A percentile compares a stretch with the other conserved stretches of the same genome.
phyloP scores from a whole-genome alignment of 2,888 invertebrate species.

The Ichneumon xanthorius region DNA sequence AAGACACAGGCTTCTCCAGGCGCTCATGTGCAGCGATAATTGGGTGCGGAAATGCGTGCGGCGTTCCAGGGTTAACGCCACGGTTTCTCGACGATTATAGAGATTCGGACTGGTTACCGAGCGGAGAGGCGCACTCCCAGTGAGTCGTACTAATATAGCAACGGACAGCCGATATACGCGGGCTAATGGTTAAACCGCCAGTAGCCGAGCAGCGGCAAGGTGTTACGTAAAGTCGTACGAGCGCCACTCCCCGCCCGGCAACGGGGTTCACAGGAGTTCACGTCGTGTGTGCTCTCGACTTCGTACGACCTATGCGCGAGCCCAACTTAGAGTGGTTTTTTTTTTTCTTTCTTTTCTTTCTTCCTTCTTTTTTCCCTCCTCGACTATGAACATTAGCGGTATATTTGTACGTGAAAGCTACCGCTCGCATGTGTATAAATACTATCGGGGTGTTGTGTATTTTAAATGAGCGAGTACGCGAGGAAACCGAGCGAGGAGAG shows the following conservation, averaged over 20 bases:
- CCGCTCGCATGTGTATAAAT: not conserved
- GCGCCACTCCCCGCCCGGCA: conserved; percentile 63
- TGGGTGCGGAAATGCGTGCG: not conserved
- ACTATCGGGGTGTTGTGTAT: not conserved
- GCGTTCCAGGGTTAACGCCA: not conserved
- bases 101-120: not conserved
- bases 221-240: conserved; percentile 66
- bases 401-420: conserved; percentile 11
- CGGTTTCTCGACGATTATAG: not conserved
- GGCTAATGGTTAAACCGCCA: conserved; percentile 48
- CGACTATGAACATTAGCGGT: conserved; percentile 7
- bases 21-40: not conserved
- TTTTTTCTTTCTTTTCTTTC: not conserved
- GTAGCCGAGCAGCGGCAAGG: conserved; percentile 37
- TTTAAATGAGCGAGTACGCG: conserved; percentile 7
- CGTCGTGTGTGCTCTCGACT: conserved; percentile 31
- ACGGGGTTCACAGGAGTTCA: conserved; percentile 66
- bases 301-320: conserved; percentile 40
- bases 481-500: conserved; percentile 18
- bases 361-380: not conserved
- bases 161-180: conserved; percentile 23
- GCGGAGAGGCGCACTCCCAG: not conserved
- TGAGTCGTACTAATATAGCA: conserved; percentile 15
- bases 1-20: not conserved
- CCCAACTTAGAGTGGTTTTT: conserved; percentile 15